Base-by-base conservation (phyloP, 2,888 invertebrate species). In the Ethmia dodecea region DNA sequence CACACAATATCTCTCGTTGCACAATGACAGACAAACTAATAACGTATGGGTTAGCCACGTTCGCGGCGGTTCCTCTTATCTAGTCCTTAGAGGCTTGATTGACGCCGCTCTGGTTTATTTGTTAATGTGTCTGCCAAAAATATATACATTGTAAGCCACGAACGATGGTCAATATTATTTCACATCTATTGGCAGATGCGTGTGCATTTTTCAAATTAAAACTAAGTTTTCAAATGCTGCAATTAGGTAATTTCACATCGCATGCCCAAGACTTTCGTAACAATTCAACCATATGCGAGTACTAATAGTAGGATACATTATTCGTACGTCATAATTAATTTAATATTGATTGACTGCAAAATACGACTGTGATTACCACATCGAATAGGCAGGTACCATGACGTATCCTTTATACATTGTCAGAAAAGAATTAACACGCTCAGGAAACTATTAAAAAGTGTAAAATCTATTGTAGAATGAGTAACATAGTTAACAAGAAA, bases 1-100 rank as follows among this genome's bases (percentile, higher is more conserved):
- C 86, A 86, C 86, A 83, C 83, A 83, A 79, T 83, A 84, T 81
- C 63, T 61, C 55, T 57, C 49, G 55, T 60, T 60, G 58, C 59
- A 81, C 81, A 83, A 83, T 76, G 73, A 66, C 61, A 52, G 61
- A 68, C 73, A 66, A 68, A 75, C 75, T 66, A 73, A 73, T 81
- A 78, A 79, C 64, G 70, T 77, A 81, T 81, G 74, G 71, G 70
- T 60, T 70, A 64, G 66, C 62, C 61, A 61, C 64, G 63, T 76
- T 61, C 60, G 63, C 63, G 67, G 67, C 63, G 67, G 67, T 62
- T 57, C 58, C 60, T 72, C 61, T 65, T 66, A 72, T 69, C 69
- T 69, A 69, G 66, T 70, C 63, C 63, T n/a, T 77, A 58, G 65
- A 50, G 49, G 53, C 55, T 64, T 65, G 68, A 69, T 69, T 75